Conservation (phyloP, 64 coral and sea anemone genomes). For the Cladopsammia gracilis region DNA sequence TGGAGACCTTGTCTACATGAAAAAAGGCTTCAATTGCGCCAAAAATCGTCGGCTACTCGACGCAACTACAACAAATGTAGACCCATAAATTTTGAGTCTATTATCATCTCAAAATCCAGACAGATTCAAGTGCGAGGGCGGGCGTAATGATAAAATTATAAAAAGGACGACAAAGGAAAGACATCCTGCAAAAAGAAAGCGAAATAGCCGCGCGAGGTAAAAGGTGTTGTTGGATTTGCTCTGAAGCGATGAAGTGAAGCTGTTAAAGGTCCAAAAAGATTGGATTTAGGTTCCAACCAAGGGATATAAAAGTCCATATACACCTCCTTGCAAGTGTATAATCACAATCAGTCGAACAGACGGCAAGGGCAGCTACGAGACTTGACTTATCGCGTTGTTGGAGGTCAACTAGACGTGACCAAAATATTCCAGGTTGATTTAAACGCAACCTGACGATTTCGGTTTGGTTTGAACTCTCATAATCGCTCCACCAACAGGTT, state of each 20-base stretch:
- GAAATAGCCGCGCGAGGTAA: neutral
- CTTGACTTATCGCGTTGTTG: conserved; percentile 10
- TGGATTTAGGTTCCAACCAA: neutral
- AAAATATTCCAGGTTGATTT: conserved; percentile 19
- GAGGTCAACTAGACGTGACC: conserved; percentile 35
- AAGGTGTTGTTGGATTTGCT: neutral
- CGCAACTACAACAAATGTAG: neutral
- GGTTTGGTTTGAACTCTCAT: neutral
- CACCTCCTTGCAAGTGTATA: neutral
- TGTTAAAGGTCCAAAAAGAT: neutral
- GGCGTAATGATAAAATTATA: conserved; percentile 3
- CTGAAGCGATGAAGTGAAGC: neutral
- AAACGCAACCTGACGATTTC: conserved; percentile 10
- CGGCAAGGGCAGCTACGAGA: neutral
- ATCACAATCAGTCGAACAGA: conserved; percentile 6
- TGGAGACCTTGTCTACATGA: neutral
- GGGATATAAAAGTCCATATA: neutral
- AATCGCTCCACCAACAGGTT: neutral
- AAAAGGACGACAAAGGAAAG: conserved; percentile 13
- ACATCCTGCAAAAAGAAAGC: neutral
- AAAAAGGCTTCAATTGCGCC: neutral
- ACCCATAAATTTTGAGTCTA: no score
- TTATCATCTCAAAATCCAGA: neutral
- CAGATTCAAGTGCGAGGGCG: conserved; percentile 50
- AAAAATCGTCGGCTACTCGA: neutral